Conservation (phyloP, 2,797 vertebrate genomes). For the Clarias platycephalus region DNA sequence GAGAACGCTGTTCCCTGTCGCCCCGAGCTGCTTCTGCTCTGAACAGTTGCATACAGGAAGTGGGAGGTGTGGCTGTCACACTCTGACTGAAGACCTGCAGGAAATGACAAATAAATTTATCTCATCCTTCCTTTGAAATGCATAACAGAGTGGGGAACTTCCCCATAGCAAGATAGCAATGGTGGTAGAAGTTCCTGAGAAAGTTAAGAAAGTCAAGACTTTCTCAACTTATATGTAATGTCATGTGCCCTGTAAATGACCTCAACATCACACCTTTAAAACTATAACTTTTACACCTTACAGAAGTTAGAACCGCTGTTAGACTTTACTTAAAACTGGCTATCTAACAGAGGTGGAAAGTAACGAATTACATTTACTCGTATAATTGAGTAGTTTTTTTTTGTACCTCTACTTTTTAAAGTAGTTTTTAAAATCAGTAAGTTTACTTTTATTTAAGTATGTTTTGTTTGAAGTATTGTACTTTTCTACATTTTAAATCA, state of each 20-base stretch:
- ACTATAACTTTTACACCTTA: neutral
- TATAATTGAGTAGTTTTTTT: too few species aligned
- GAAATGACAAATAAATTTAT: conserved; percentile 1
- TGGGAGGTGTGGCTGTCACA: conserved; percentile 42
- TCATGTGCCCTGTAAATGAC: neutral
- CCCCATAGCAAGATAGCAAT: neutral
- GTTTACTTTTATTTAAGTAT: too few species aligned
- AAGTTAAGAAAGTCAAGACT: neutral
- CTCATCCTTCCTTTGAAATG: neutral
- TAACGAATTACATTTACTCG: too few species aligned
- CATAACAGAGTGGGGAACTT: neutral
- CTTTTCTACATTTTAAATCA: too few species aligned
- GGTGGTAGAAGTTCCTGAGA: neutral
- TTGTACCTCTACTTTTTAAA: too few species aligned
- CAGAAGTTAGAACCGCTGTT: neutral
- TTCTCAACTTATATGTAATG: neutral
- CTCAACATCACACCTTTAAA: neutral
- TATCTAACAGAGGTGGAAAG: too few species aligned
- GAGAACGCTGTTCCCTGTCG: conserved; percentile 50
- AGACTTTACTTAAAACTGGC: neutral
- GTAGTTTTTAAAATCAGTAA: too few species aligned
- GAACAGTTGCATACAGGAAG: conserved; percentile 59
- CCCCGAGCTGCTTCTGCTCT: conserved; percentile 45
- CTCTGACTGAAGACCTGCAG: conserved; percentile 51
- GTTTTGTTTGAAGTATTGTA: too few species aligned